Base-by-base conservation (phyloP, 2,888 invertebrate species). In the Hydriomena furcata region DNA sequence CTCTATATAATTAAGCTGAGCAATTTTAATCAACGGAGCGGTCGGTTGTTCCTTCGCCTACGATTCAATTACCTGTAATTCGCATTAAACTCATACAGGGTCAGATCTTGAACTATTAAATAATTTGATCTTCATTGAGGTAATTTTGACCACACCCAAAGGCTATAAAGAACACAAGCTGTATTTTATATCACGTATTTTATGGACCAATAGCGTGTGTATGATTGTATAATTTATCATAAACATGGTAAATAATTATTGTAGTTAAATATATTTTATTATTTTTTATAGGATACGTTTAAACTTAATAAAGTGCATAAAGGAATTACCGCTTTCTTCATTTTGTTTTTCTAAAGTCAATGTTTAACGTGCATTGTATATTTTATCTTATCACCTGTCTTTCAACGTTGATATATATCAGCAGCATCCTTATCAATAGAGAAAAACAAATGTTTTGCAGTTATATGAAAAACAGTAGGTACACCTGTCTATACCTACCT, bases 91-190 rank as follows among this genome's bases (percentile, higher is more conserved):
- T 68, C 65, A 63, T 66, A 61, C 74, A 76, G 81, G 85, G 85
- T 86, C 86, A 87, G 83, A 80, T 78, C 76, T 66, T 79, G 83
- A 83, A 79, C 81, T 76, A 71, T 71, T 69, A 68, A 71, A 69
- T 76, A 79, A 81, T 76, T 75, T 65, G 68, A 76, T 65, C 52
- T 55, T 48, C 47, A 50, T 45, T 30, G 37, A 41, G 37, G 41
- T 43, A 11, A 37, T 27, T 40, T 46, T n/a, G 5, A 28, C 11
- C 28, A 34, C 35, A 13, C 48, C 31, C 40, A 31, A 31, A 31
- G 13, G 31, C 31, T 7, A 41, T 23, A 17, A 20, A 27, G 10
- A 35, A 7, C 30, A 7, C 30, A 36, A 36, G 17, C 28, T 7
- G 31, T 31, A 24, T 10, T 24, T 38, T 34, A 40, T 32, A 40